phyloP scores from a whole-genome alignment of 2,797 vertebrate genomes.

The Rhyacichthys aspro region DNA sequence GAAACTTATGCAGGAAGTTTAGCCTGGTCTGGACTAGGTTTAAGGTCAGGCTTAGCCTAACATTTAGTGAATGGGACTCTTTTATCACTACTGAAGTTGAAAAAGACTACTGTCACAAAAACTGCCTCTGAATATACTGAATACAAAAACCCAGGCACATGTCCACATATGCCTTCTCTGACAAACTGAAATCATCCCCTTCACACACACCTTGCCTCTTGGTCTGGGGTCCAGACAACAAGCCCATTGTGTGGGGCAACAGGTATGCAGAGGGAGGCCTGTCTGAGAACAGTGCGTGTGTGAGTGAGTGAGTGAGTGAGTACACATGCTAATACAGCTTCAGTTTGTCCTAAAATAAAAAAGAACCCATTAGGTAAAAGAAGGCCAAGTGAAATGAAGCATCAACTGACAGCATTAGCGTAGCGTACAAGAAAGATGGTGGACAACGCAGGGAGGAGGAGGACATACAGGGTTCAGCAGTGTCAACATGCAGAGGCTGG shows the following conservation, averaged over 20 bases:
- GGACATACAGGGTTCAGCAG: constrained; percentile 51
- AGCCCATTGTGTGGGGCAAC: constrained; percentile 65
- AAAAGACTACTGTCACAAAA: too few relatives aligned
- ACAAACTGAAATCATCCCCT: constrained; percentile 42
- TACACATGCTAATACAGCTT: constrained; percentile 4
- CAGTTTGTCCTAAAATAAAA: constrained; percentile 4
- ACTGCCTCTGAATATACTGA: too few relatives aligned
- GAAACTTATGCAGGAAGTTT: too few relatives aligned
- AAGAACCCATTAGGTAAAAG: constrained; percentile 15
- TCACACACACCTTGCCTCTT: constrained; percentile 45
- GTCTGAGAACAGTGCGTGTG: constrained; percentile 34
- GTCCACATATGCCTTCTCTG: constrained; percentile 23
- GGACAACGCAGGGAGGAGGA: constrained; percentile 25
- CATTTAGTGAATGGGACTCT: too few relatives aligned
- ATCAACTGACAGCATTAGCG: constrained; percentile 67
- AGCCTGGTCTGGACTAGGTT: too few relatives aligned
- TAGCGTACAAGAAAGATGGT: constrained; percentile 30
- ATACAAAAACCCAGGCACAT: constrained; percentile 10
- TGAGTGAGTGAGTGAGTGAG: constrained; percentile 14
- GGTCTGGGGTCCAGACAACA: constrained; percentile 66
- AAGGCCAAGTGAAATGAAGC: constrained; percentile 63
- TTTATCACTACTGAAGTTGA: too few relatives aligned
- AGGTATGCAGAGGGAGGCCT: constrained; percentile 68
- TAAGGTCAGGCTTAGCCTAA: too few relatives aligned
- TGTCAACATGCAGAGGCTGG: constrained; percentile 43